Evolutionary conservation across 2,797 vertebrate genomes (phyloP).

Genomic region (Phrynocephalus guinanensis): DNA sequence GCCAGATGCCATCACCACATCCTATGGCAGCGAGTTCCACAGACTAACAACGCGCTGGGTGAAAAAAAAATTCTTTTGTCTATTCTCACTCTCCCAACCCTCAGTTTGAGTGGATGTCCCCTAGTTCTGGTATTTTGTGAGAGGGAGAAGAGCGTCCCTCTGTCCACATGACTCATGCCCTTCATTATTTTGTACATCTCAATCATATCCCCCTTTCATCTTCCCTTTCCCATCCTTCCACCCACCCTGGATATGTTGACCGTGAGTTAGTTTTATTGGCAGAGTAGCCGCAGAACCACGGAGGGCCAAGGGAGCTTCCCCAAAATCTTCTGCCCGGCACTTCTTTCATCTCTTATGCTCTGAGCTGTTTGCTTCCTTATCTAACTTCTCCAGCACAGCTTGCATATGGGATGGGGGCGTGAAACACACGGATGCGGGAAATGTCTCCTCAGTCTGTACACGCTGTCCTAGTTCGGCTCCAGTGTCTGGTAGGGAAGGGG

Average conservation of each 20-base stretch:
- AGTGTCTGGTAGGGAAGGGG: background rate
- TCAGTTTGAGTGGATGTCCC: too few species aligned
- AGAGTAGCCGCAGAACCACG: background rate
- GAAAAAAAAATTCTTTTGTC: too few species aligned
- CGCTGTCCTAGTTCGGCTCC: background rate
- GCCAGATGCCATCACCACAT: too few species aligned
- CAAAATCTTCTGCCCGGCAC: background rate
- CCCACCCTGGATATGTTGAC: background rate
- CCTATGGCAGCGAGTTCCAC: too few species aligned
- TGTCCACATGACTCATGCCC: too few species aligned
- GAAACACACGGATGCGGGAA: conserved; percentile 32
- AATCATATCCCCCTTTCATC: background rate
- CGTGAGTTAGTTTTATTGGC: background rate
- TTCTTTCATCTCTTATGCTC: conserved; percentile 6
- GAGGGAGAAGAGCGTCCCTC: too few species aligned
- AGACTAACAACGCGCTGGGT: too few species aligned
- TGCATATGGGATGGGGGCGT: conserved; percentile 57
- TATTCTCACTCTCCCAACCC: too few species aligned
- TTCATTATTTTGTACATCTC: too few species aligned
- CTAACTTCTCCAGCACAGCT: conserved; percentile 51
- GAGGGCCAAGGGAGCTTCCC: background rate
- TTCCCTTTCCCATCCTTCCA: too few species aligned
- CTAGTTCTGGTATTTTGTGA: too few species aligned
- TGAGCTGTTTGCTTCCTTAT: conserved; percentile 8
- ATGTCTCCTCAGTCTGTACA: background rate